phyloP scores from a whole-genome alignment of 2,113 vertebrate species.

The Ptychochromis oligacanthus region DNA sequence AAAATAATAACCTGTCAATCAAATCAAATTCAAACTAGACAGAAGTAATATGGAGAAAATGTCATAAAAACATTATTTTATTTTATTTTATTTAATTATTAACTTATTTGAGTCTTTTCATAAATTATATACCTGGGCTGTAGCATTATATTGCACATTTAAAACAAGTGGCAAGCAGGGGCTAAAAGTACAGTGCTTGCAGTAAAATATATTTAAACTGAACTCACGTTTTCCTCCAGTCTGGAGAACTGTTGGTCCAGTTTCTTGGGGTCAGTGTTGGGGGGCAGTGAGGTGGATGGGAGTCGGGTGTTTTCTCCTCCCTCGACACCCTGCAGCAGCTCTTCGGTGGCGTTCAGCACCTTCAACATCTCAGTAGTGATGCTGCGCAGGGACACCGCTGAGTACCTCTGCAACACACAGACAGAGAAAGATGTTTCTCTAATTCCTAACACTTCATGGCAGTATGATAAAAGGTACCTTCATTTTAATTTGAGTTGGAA shows the following conservation, averaged over 20 bases:
- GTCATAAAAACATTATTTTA: too few relatives aligned
- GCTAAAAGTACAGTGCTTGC: neutral
- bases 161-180: neutral
- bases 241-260: slow-evolving; percentile 92
- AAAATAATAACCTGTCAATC: neutral
- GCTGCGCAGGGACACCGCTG: slow-evolving; percentile 92
- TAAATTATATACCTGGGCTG: neutral
- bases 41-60: too few relatives aligned
- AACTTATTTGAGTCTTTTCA: neutral
- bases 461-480: neutral
- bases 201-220: neutral
- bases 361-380: slow-evolving; percentile 97
- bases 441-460: neutral
- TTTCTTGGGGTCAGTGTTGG: slow-evolving; percentile 79
- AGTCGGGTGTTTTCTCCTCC: slow-evolving; percentile 54
- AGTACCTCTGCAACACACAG: slow-evolving; percentile 86
- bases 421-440: neutral
- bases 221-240: slow-evolving; percentile 91
- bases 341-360: slow-evolving; percentile 95
- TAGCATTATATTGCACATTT: too few relatives aligned
- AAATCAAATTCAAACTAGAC: too few relatives aligned
- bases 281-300: slow-evolving; percentile 69
- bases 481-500: neutral
- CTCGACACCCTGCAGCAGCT: slow-evolving; percentile 86
- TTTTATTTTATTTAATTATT: neutral